Base-by-base conservation (phyloP, 1,140 invertebrate genomes). In the Seison nebaliae region DNA sequence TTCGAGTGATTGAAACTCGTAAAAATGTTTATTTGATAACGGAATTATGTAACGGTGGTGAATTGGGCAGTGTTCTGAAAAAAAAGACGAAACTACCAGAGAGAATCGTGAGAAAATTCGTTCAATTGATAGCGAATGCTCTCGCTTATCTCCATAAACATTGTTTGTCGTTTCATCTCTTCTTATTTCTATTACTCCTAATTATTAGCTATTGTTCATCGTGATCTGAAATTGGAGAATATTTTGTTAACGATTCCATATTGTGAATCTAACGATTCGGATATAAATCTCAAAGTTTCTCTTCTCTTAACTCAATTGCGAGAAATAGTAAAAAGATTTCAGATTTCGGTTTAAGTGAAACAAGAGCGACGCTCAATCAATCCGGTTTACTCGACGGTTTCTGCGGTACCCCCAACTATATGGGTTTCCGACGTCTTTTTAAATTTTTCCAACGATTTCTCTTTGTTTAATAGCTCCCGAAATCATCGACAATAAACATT, bases 151-250 rank as follows among this genome's bases (percentile, higher is more conserved):
- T 67, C 42, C 65, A 66, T 47, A 65, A 64, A 58, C 51, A 59
- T 47, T 63, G 65, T 66, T 47, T 45, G 43, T 43, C 15, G 28
- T 23, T 4, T 14, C 2, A 41, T 18, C 14, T 11, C 29, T 32
- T 6, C n/a, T 35, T 8, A 28, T 23, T 18, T 28, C 14, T 37
- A 20, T 14, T 2, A 4, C 26, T 28, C 12, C 18, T 41, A 33
- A 31, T 17, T 58, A 58, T 17, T 51, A 67, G 65, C 63, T 46
- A 66, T 68, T 43, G 63, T 67, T 17, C 66, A 68, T 51, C 50
- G 66, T 46, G 66, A 68, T 51, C 47, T 68, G 18, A 68, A 67
- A 46, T 46, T 67, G 46, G 65, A 67, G 47, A 68, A 68, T 51
- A 64, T 68, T 40, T 46, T 68, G 34, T 47, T 67, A 5, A 55